These are phyloP conservation scores for Anomalospiza imberbis DNA, from an alignment of 2,797 vertebrate species.

Conservation along the genomic window DNA sequence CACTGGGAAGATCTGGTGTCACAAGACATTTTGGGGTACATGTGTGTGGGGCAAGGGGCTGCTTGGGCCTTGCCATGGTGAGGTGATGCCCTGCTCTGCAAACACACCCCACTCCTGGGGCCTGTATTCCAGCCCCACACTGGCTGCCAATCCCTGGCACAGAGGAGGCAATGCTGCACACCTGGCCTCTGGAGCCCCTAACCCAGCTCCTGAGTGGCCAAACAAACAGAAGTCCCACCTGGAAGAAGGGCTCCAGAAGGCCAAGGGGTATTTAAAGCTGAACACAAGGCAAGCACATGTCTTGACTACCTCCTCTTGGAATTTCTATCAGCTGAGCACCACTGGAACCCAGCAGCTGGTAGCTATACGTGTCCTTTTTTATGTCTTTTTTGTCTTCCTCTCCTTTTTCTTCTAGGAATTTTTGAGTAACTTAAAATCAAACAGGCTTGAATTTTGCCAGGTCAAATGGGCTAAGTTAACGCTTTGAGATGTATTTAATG, in stretches of 20 bases:
- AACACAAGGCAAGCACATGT: neutral
- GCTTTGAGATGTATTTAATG: neutral
- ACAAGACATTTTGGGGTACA: accelerated
- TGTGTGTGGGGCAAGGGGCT: no score
- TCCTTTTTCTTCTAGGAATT: neutral
- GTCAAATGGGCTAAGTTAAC: neutral
- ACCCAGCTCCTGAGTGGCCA: neutral
- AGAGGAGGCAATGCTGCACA: neutral
- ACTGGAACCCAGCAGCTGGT: neutral
- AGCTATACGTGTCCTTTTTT: neutral
- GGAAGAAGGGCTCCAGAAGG: accelerated
- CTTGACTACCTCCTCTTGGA: no score
- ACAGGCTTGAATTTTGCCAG: neutral
- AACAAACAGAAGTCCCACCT: neutral
- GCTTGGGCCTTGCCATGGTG: neutral
- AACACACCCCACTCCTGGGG: neutral
- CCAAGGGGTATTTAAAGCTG: neutral
- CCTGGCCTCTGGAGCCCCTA: neutral
- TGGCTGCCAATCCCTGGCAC: neutral
- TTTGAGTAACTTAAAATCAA: neutral
- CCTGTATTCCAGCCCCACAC: accelerated
- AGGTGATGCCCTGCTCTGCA: neutral
- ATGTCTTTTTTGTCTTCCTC: neutral
- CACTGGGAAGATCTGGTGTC: neutral
- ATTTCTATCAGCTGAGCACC: neutral